Evolutionary conservation across 2,888 invertebrate genomes (phyloP).

Genomic region (Aphodius granarius): DNA sequence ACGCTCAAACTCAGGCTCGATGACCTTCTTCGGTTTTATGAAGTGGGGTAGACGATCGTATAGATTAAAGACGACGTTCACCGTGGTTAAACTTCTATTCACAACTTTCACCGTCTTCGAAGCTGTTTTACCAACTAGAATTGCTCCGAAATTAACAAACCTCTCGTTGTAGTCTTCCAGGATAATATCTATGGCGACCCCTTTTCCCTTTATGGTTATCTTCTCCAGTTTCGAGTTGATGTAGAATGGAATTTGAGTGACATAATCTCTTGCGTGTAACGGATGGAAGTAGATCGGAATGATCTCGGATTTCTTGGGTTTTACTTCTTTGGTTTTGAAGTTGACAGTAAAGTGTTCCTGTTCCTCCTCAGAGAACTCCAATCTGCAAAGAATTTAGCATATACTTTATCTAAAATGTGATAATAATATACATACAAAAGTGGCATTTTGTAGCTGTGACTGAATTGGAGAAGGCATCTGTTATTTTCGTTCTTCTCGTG

Average conservation of each 20-base stretch:
- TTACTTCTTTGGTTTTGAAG: constrained; percentile 52
- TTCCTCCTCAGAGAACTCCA: constrained; percentile 57
- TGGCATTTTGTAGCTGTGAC: constrained; percentile 46
- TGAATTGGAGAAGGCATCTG: constrained; percentile 48
- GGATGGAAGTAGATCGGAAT: constrained; percentile 62
- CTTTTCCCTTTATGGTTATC: constrained; percentile 61
- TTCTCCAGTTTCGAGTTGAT: constrained; percentile 59
- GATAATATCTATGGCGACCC: constrained; percentile 50
- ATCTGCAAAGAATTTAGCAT: constrained; percentile 46
- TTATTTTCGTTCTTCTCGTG: constrained; percentile 56
- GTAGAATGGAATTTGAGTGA: constrained; percentile 57
- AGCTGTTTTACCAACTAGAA: constrained; percentile 55
- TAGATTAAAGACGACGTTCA: constrained; percentile 60
- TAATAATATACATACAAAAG: constrained; percentile 43
- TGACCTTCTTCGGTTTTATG: constrained; percentile 30
- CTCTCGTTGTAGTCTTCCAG: constrained; percentile 50
- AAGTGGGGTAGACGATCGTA: constrained; percentile 54
- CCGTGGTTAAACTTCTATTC: constrained; percentile 59
- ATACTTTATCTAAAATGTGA: background rate
- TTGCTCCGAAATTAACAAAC: constrained; percentile 50
- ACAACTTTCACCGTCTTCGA: constrained; percentile 60
- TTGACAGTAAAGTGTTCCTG: constrained; percentile 58
- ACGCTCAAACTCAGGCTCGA: constrained; percentile 40
- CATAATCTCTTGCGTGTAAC: constrained; percentile 56
- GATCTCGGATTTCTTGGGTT: constrained; percentile 52